A percentile compares a stretch with the other conserved stretches of the same genome.
These are phyloP conservation scores for Noctua fimbriata DNA, from an alignment of 2,888 invertebrate species.

Conservation along the genomic window DNA sequence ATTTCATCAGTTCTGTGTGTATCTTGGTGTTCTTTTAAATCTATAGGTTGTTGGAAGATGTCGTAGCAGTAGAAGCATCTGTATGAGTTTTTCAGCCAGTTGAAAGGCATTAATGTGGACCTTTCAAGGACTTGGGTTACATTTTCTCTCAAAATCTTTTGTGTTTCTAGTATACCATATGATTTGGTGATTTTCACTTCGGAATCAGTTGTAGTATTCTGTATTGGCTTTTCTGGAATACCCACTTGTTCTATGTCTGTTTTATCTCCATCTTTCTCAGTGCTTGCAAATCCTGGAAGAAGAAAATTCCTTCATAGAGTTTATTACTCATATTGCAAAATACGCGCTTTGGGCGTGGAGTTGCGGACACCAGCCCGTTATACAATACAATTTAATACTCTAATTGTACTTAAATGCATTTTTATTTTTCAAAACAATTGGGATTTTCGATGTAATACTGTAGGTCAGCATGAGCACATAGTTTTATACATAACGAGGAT, in stretches of 20 bases:
- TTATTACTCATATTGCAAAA: conserved; percentile 1
- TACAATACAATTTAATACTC: too few relatives aligned
- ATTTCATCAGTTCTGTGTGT: conserved; percentile 66
- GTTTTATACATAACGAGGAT: background rate
- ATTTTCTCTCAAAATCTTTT: conserved; percentile 67
- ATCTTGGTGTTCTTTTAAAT: conserved; percentile 70
- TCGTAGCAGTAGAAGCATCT: conserved; percentile 77
- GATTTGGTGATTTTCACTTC: conserved; percentile 1
- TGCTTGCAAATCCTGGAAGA: conserved; percentile 64
- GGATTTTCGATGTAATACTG: background rate
- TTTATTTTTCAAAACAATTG: background rate
- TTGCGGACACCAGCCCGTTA: too few relatives aligned
- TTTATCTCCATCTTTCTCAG: conserved; percentile 7
- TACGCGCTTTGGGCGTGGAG: background rate
- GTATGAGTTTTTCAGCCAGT: conserved; percentile 71
- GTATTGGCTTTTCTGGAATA: background rate
- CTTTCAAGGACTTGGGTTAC: conserved; percentile 70
- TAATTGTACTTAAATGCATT: background rate
- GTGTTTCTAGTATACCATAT: conserved; percentile 21
- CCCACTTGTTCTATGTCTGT: conserved; percentile 21
- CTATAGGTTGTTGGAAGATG: conserved; percentile 70
- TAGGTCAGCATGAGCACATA: background rate
- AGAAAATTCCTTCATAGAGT: conserved; percentile 63
- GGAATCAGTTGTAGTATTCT: conserved; percentile 4
- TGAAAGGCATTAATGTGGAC: conserved; percentile 70